phyloP scores from a whole-genome alignment of 2,888 invertebrate genomes.

The Digitonthophagus gazella region DNA sequence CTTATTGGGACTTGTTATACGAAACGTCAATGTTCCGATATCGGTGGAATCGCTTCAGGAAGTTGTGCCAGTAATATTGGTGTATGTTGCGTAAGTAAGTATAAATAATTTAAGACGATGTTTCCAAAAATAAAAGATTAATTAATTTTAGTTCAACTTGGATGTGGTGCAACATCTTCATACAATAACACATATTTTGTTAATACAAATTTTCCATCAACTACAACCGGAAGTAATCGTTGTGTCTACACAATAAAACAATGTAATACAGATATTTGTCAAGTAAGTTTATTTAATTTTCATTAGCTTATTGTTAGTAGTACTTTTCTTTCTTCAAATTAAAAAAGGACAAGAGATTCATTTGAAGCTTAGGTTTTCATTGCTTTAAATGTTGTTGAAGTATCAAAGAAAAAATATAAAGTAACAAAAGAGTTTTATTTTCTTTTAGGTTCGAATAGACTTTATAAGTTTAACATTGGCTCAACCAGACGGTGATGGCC shows the following conservation, averaged over 20 bases:
- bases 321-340: too few species aligned
- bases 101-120: background rate
- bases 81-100: constrained; percentile 78
- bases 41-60: constrained; percentile 70
- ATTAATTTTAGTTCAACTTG: constrained; percentile 60
- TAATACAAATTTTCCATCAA: constrained; percentile 71
- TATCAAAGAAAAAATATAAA: background rate
- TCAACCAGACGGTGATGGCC: constrained; percentile 71
- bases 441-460: constrained; percentile 71
- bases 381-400: too few species aligned
- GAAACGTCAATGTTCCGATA: constrained; percentile 66
- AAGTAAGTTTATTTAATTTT: constrained; percentile 60
- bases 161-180: constrained; percentile 64
- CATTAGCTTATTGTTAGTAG: too few species aligned
- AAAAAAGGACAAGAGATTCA: too few species aligned
- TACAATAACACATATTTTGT: constrained; percentile 81
- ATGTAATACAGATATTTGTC: constrained; percentile 65
- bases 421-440: too few species aligned
- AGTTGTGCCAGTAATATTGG: constrained; percentile 71
- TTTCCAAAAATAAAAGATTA: background rate
- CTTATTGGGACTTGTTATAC: constrained; percentile 75
- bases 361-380: too few species aligned
- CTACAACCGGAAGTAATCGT: constrained; percentile 65
- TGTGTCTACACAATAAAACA: constrained; percentile 70
- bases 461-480: constrained; percentile 70